These are phyloP conservation scores for Chrysoperla carnea DNA, from an alignment of 1,140 invertebrate species.

Conservation along the genomic window DNA sequence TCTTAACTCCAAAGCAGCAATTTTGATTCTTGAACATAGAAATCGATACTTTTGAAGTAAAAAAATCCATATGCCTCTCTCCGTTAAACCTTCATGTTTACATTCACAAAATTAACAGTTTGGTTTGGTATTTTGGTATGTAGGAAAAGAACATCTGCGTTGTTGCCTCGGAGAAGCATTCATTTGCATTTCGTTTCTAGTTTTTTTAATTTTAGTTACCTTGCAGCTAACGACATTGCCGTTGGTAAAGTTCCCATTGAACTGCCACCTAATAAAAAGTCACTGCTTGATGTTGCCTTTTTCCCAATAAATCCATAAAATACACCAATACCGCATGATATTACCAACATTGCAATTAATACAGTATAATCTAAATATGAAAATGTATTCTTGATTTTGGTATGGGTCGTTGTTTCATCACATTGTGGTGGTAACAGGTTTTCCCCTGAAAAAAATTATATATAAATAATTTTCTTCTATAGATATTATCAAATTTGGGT, in stretches of 20 bases:
- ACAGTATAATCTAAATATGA: conserved; percentile 53
- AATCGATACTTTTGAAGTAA: too few species aligned
- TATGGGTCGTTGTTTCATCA: conserved; percentile 3
- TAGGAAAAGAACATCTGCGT: too few species aligned
- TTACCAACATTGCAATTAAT: conserved; percentile 44
- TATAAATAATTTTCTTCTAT: neutral
- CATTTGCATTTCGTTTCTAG: too few species aligned
- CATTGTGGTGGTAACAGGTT: conserved; percentile 3
- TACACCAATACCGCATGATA: conserved; percentile 60
- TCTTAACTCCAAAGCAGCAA: too few species aligned
- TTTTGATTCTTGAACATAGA: too few species aligned
- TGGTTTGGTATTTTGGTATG: too few species aligned
- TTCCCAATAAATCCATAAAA: conserved; percentile 62
- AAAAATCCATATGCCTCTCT: too few species aligned
- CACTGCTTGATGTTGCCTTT: conserved; percentile 53
- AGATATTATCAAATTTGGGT: neutral
- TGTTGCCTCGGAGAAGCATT: too few species aligned
- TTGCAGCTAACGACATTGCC: conserved; percentile 60
- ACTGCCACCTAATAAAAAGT: conserved; percentile 60
- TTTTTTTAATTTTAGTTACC: too few species aligned
- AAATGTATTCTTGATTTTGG: conserved; percentile 21
- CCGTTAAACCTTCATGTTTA: too few species aligned
- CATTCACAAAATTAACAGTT: too few species aligned
- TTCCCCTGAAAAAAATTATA: neutral
- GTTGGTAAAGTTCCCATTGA: conserved; percentile 60